These are phyloP conservation scores for Hirudinaria manillensis DNA, from an alignment of 2,888 invertebrate species.

Conservation along the genomic window DNA sequence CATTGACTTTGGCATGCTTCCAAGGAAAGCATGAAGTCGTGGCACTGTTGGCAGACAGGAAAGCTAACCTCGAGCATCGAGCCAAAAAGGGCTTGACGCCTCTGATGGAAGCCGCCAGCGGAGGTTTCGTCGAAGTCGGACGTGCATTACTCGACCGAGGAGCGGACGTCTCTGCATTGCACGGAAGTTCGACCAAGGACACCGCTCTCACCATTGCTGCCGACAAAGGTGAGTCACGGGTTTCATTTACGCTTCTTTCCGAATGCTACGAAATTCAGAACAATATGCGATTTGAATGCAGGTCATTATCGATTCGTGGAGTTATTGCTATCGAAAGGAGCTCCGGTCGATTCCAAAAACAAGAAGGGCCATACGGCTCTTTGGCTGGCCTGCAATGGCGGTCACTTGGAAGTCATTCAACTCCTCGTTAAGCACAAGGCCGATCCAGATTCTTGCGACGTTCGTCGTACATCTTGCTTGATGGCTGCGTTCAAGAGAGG, in stretches of 20 bases:
- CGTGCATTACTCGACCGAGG: slow-evolving; percentile 88
- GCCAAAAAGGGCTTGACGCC: slow-evolving; percentile 98
- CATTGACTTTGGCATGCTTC: slow-evolving; percentile 94
- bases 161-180: slow-evolving; percentile 96
- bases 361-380: slow-evolving; percentile 98
- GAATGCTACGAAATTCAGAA: no score
- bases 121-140: slow-evolving; percentile 97
- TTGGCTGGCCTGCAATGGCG: slow-evolving; percentile 92
- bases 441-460: slow-evolving; percentile 96
- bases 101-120: slow-evolving; percentile 97
- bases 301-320: slow-evolving; percentile 78
- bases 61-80: slow-evolving; percentile 96
- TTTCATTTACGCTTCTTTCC: no score
- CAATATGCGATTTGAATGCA: no score
- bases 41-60: slow-evolving; percentile 83
- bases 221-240: slow-evolving; percentile 64
- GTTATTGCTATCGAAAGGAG: slow-evolving; percentile 63
- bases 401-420: slow-evolving; percentile 91
- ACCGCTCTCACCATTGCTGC: slow-evolving; percentile 98
- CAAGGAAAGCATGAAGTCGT: slow-evolving; percentile 98
- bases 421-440: slow-evolving; percentile 79
- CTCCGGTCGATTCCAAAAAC: slow-evolving; percentile 93
- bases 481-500: slow-evolving; percentile 94
- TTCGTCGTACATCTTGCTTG: slow-evolving; percentile 89
- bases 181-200: slow-evolving; percentile 93